Base-by-base conservation (phyloP, 2,797 vertebrate species). In the Manis javanica region DNA sequence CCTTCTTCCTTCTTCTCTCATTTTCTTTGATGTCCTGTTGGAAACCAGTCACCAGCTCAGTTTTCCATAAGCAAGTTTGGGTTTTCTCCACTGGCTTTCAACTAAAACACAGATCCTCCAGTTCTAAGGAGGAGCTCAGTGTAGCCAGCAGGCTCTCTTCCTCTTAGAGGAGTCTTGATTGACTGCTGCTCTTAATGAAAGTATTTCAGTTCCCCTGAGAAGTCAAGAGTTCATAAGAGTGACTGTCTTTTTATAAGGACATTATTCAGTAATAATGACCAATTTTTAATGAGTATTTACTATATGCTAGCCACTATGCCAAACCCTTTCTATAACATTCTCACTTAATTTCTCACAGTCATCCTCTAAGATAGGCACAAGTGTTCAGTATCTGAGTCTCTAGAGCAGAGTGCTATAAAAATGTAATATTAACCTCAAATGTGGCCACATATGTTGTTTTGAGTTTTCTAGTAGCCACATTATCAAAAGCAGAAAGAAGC, bases 401-500 rank as follows among this genome's bases (percentile, higher is more conserved):
- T 2, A 49, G 69, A 46, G 46, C 13, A 86, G 49, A 72, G 49
- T 31, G 14, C 55, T 72, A 10, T 61, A 68, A 24, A 74, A 87
- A 74, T 79, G 59, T 49, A 61, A 71, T 42, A 13, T 51, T 34
- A 96, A n/a, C 24, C 57, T 42, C n/a, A 37, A 59, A 37, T 61
- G 9, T 39, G 64, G 11, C 13, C 77, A 39, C 31, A 29, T 37
- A 21, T 77, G 21, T 59, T 34, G 83, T 66, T 53, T 51, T 42
- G 42, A 87, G 42, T 94, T 83, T 90, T 92, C 34, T 64, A 72
- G 75, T 49, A 92, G 86, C 51, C 46, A 77, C n/a, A 49, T 61
- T 75, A 26, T 84, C 63, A 61, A 64, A 49, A 77, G 29, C 90
- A 68, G 87, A 91, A 95, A 95, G 84, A 93, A 83, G 75, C 18